These are phyloP conservation scores for Ciconia nigra DNA, from an alignment of 2,797 vertebrate species.

Conservation along the genomic window DNA sequence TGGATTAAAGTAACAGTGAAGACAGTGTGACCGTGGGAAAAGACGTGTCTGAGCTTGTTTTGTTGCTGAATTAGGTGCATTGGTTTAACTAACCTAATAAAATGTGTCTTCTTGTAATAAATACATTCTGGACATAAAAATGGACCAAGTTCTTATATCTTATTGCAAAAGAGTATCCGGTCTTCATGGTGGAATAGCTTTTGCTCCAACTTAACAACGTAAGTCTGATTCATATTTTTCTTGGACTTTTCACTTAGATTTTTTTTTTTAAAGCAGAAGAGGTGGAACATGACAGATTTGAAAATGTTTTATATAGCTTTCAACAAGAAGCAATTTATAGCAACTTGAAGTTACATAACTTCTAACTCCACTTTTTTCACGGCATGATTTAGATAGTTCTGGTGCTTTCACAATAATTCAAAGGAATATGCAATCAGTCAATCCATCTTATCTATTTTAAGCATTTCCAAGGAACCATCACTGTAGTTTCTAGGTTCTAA, in stretches of 20 bases:
- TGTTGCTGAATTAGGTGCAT: not conserved
- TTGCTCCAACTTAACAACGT: not conserved
- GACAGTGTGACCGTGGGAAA: not conserved
- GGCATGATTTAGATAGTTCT: constrained; percentile 36
- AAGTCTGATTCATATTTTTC: not conserved
- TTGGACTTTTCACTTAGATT: constrained; percentile 7
- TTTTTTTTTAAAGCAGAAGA: not conserved
- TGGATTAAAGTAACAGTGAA: not conserved
- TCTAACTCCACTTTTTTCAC: constrained; percentile 37
- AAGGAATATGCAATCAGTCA: constrained; percentile 57
- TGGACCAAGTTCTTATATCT: not conserved
- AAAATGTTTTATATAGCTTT: constrained; percentile 62
- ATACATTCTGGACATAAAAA: not conserved
- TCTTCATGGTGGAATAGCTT: not conserved
- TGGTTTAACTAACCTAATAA: not conserved
- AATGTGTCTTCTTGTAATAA: not conserved
- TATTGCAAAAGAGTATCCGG: not conserved
- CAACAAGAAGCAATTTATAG: constrained; percentile 58
- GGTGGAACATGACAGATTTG: constrained; percentile 53
- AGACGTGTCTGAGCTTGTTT: not conserved
- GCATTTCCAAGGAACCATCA: constrained; percentile 4
- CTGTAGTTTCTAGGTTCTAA: constrained; percentile 9
- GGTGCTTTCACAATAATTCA: constrained; percentile 54
- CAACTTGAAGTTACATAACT: constrained; percentile 55
- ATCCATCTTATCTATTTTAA: constrained; percentile 51